phyloP scores from a whole-genome alignment of 2,113 vertebrate species.

The Vulpes lagopus region DNA sequence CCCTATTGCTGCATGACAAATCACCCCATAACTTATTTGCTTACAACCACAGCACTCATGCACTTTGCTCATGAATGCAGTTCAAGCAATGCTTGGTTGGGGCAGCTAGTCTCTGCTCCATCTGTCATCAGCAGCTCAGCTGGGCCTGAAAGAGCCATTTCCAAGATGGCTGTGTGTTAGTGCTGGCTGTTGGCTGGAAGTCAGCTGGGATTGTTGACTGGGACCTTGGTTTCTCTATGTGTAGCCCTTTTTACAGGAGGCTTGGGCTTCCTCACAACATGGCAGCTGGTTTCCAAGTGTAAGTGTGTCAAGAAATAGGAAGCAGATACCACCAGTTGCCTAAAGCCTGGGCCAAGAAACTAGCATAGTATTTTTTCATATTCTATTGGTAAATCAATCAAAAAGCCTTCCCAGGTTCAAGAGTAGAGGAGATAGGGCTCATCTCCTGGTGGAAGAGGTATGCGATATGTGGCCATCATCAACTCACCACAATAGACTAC shows the following conservation, averaged over 20 bases:
- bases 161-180: not conserved
- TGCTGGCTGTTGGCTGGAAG: not conserved
- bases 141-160: not conserved
- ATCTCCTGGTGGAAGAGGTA: not conserved
- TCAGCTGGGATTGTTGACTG: not conserved
- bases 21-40: not conserved
- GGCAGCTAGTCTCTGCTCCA: not conserved
- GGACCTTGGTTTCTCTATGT: not conserved
- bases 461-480: not conserved
- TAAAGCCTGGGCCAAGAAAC: not conserved
- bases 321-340: not conserved
- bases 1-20: not conserved
- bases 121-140: not conserved
- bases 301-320: not conserved
- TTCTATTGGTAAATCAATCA: not conserved
- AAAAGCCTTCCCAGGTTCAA: not conserved
- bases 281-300: not conserved
- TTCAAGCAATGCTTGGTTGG: not conserved
- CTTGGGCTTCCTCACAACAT: conserved; percentile 3
- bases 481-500: not conserved
- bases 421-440: not conserved
- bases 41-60: not conserved
- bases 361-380: not conserved
- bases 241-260: not conserved
- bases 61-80: conserved; percentile 30